These are phyloP conservation scores for Lottia scabra DNA, from an alignment of 2,888 invertebrate genomes.

Conservation along the genomic window DNA sequence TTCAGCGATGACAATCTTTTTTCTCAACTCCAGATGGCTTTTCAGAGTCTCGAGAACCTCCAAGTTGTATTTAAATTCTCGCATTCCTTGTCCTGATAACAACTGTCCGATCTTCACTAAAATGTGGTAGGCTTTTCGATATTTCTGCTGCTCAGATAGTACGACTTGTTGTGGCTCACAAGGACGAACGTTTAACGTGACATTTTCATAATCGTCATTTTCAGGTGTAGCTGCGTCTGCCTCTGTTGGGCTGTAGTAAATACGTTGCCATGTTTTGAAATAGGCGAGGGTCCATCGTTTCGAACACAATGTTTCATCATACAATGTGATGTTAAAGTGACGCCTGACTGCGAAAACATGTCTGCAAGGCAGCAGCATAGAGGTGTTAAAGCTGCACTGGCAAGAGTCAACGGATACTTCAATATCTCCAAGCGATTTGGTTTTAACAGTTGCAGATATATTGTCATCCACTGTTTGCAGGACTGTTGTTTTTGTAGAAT, in stretches of 20 bases:
- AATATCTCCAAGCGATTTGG: not conserved
- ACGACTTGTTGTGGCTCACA: not conserved
- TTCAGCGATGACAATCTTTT: not conserved
- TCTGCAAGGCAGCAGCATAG: constrained; percentile 23
- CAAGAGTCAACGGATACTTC: constrained; percentile 5
- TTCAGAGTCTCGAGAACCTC: not conserved
- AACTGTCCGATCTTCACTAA: not conserved
- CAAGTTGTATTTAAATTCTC: not conserved
- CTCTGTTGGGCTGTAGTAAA: not conserved
- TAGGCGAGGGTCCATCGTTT: constrained; percentile 10
- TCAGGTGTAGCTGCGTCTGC: not conserved
- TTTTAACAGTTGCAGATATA: not conserved
- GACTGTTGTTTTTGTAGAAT: not conserved
- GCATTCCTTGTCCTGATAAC: not conserved
- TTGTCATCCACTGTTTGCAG: constrained; percentile 1
- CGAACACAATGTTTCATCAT: constrained; percentile 8
- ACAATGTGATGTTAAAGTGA: not conserved
- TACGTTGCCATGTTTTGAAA: not conserved
- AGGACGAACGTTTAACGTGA: not conserved
- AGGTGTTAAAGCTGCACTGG: constrained; percentile 14
- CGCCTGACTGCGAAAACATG: constrained; percentile 18
- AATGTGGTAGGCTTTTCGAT: not conserved
- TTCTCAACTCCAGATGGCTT: not conserved
- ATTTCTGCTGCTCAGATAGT: not conserved
- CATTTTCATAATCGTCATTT: not conserved